These are phyloP conservation scores for Orchesella cincta DNA, from an alignment of 1,140 invertebrate species.

Conservation along the genomic window DNA sequence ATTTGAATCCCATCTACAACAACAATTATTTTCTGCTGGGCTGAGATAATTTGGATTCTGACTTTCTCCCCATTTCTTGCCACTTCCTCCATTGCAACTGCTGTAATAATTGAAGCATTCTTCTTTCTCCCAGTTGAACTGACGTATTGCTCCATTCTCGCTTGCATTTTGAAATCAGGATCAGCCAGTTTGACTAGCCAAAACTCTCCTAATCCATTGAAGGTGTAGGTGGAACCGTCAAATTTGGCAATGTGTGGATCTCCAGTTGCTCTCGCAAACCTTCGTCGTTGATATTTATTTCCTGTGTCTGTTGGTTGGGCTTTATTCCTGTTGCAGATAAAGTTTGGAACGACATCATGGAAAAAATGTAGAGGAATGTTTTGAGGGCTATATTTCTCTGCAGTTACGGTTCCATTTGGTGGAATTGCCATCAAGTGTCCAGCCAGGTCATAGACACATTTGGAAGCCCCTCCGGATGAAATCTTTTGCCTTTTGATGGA, in stretches of 20 bases:
- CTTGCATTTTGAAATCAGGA: background rate
- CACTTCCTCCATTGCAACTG: conserved; percentile 3
- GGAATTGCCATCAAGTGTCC: conserved; percentile 12
- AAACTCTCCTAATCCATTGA: conserved; percentile 94
- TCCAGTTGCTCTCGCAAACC: conserved; percentile 74
- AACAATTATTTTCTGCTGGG: background rate
- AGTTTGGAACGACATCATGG: conserved; percentile 7
- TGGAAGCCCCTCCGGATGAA: background rate
- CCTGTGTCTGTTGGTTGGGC: background rate
- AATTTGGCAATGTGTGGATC: conserved; percentile 94
- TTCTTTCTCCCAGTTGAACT: background rate
- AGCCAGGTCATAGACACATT: conserved; percentile 34
- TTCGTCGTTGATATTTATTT: background rate
- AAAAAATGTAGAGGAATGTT: background rate
- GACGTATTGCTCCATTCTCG: conserved; percentile 21
- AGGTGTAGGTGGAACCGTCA: conserved; percentile 83
- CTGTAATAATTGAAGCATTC: background rate
- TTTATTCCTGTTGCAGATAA: background rate
- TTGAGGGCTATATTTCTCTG: conserved; percentile 17
- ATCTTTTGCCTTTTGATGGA: background rate
- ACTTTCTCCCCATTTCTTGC: background rate
- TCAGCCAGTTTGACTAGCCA: background rate
- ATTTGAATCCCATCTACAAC: background rate
- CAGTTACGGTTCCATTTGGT: conserved; percentile 1
- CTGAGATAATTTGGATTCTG: background rate